These are phyloP conservation scores for Echinops telfairi DNA, from an alignment of 2,113 vertebrate species.

Conservation along the genomic window DNA sequence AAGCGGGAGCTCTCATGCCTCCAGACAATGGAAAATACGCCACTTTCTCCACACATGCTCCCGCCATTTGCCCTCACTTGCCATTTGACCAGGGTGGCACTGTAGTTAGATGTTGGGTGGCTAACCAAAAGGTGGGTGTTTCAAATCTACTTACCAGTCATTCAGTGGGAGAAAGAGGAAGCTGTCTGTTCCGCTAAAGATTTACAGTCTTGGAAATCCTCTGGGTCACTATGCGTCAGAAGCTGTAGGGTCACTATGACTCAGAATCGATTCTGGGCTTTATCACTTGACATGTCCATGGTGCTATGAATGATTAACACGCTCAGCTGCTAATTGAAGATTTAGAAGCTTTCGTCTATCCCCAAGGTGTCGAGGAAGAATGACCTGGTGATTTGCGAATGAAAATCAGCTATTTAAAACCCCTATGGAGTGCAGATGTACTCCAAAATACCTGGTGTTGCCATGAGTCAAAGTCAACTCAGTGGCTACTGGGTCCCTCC, in stretches of 20 bases:
- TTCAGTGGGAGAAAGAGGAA: too few relatives aligned
- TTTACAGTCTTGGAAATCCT: too few relatives aligned
- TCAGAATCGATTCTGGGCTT: too few relatives aligned
- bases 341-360: not conserved
- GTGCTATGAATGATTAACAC: not conserved
- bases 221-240: too few relatives aligned
- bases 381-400: not conserved
- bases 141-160: too few relatives aligned
- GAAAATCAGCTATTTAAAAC: not conserved
- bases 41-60: not conserved
- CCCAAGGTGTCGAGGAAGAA: not conserved
- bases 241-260: too few relatives aligned
- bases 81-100: too few relatives aligned
- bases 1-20: not conserved
- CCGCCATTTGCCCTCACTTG: not conserved
- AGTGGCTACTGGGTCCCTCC: not conserved
- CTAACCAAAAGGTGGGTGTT: too few relatives aligned
- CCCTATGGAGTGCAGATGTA: not conserved
- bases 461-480: not conserved
- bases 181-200: too few relatives aligned
- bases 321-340: not conserved
- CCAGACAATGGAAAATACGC: constrained; percentile 15
- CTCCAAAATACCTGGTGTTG: not conserved
- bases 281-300: not conserved
- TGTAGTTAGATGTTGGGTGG: too few relatives aligned